phyloP scores from a whole-genome alignment of 92 coral and sea anemone genomes.

The Actinernus sp. region DNA sequence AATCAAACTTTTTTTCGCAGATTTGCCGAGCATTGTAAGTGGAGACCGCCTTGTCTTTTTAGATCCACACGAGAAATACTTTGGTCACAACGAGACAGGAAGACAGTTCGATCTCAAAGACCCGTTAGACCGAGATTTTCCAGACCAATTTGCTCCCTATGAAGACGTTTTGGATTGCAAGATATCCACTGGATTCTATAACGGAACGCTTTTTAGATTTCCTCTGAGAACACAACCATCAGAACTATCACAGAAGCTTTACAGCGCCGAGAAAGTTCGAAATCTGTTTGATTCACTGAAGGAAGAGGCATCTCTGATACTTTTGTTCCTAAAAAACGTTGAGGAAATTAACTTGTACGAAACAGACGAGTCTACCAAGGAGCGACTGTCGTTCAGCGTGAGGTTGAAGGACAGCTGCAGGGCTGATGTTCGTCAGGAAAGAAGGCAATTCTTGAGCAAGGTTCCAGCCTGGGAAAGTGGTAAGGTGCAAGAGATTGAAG shows the following conservation, averaged over 20 bases:
- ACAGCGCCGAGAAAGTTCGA: constrained; percentile 76
- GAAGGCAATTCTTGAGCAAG: constrained; percentile 37
- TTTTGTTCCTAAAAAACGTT: constrained; percentile 85
- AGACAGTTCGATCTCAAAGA: constrained; percentile 63
- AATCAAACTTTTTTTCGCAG: constrained; percentile 77
- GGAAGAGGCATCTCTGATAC: constrained; percentile 77
- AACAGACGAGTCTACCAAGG: constrained; percentile 38
- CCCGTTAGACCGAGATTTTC: constrained; percentile 37
- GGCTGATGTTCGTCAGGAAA: constrained; percentile 35
- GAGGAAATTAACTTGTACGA: constrained; percentile 79
- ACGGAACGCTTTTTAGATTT: constrained; percentile 90
- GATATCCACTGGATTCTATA: constrained; percentile 44
- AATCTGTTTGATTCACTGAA: constrained; percentile 73
- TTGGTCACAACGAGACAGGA: constrained; percentile 83
- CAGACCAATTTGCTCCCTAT: constrained; percentile 87
- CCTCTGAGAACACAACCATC: constrained; percentile 82
- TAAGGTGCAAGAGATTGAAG: constrained; percentile 26
- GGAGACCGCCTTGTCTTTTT: constrained; percentile 79
- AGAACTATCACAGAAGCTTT: constrained; percentile 70
- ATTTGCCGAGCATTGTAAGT: constrained; percentile 94
- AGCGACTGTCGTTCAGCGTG: constrained; percentile 53
- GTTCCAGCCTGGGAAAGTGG: constrained; percentile 49
- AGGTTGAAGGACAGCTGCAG: constrained; percentile 59
- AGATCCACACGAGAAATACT: constrained; percentile 89
- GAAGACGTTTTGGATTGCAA: constrained; percentile 82